Conservation (phyloP, 2,797 vertebrate genomes). For the Triplophysa bombifrons region DNA sequence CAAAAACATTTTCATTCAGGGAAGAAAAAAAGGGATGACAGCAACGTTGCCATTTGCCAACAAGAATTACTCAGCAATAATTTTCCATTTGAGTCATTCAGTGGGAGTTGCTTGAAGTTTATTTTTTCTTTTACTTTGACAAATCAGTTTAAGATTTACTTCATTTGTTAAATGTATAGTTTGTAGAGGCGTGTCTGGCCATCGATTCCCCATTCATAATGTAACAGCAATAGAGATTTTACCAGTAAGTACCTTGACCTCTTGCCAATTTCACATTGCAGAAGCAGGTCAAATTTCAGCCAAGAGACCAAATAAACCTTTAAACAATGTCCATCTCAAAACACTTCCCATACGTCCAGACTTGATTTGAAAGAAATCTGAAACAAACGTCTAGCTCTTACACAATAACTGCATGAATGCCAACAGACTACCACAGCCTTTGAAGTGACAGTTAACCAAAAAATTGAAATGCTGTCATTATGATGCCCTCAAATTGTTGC, state of each 20-base stretch:
- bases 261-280: slow-evolving; percentile 7
- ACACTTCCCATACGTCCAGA: slow-evolving; percentile 13
- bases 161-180: not conserved
- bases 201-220: not conserved
- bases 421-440: not conserved
- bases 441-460: not conserved
- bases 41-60: not conserved
- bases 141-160: slow-evolving; percentile 11
- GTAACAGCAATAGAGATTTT: slow-evolving; percentile 1
- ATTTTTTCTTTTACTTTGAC: not conserved
- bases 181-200: not conserved
- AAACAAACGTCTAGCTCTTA: slow-evolving; percentile 2
- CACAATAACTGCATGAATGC: not conserved
- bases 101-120: not conserved
- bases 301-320: slow-evolving; percentile 14
- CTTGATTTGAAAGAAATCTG: slow-evolving; percentile 8
- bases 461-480: too few species aligned
- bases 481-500: too few species aligned
- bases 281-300: slow-evolving; percentile 18
- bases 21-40: not conserved
- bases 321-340: slow-evolving; percentile 16
- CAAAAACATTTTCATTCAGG: slow-evolving; percentile 1
- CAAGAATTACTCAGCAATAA: not conserved
- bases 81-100: not conserved
- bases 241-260: not conserved